Conservation (phyloP, 2,797 vertebrate genomes). For the Brotogeris chrysoptera region DNA sequence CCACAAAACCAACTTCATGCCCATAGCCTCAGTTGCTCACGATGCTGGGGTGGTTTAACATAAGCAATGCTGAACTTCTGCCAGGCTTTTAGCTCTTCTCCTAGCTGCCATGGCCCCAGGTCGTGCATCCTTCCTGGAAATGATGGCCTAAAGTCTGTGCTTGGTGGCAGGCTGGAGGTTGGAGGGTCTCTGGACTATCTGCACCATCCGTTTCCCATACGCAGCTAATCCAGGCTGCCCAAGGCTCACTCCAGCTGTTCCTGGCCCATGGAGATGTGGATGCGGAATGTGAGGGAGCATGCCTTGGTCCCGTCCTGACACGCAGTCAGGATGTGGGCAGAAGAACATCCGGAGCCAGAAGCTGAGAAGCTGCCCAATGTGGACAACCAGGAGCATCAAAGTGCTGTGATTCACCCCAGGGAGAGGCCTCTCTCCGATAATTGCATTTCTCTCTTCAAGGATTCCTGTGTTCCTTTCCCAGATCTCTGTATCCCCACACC, state of each 20-base stretch:
- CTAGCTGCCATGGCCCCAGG: background rate
- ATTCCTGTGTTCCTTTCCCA: background rate
- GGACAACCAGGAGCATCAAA: background rate
- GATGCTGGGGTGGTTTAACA: background rate
- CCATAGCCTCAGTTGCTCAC: background rate
- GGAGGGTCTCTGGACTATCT: background rate
- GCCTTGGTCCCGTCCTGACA: background rate
- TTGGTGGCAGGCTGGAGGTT: background rate
- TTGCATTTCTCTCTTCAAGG: background rate
- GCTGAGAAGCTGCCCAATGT: background rate
- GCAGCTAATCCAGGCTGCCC: background rate
- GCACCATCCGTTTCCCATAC: background rate
- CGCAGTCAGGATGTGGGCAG: background rate
- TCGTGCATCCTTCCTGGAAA: background rate
- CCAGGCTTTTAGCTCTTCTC: background rate
- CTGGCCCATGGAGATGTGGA: background rate
- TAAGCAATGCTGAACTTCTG: background rate
- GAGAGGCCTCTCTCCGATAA: background rate
- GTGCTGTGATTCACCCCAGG: background rate
- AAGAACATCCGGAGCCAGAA: background rate
- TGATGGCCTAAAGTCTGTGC: too few relatives aligned
- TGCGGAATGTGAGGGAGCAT: rapidly evolving
- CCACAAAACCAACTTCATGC: background rate
- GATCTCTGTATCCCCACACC: background rate
- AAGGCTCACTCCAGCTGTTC: background rate